phyloP scores from a whole-genome alignment of 1,140 invertebrate species.

The Lepidurus packardi region DNA sequence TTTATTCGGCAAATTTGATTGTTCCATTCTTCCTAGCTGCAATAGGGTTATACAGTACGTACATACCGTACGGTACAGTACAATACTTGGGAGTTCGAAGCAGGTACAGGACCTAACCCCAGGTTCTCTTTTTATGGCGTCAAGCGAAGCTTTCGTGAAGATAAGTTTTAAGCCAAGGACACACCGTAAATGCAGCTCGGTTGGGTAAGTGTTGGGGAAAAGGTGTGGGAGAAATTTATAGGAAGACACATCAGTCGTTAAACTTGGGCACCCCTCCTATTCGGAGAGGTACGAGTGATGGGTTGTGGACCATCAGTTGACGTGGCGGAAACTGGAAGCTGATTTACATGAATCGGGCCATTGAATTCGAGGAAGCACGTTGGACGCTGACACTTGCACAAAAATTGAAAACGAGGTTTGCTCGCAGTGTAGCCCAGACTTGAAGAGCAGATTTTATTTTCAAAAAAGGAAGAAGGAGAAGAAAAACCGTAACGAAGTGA shows the following conservation, averaged over 20 bases:
- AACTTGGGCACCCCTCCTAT: not conserved
- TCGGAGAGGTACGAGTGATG: not conserved
- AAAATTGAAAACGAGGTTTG: constrained; percentile 8
- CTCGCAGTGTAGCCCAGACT: not conserved
- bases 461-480: no score
- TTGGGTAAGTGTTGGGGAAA: not conserved
- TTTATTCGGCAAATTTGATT: no score
- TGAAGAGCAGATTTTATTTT: not conserved
- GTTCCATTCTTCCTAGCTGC: no score
- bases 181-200: no score
- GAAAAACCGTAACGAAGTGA: no score
- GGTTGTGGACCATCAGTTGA: constrained; percentile 17
- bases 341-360: constrained; percentile 21
- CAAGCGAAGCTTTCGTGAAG: no score
- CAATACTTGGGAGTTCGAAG: no score
- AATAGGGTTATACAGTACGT: no score
- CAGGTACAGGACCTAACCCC: no score
- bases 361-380: not conserved
- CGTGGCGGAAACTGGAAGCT: constrained; percentile 3
- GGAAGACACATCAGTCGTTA: not conserved
- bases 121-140: no score
- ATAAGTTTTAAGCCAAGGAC: no score
- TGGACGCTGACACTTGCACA: not conserved
- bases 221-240: not conserved
- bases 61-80: no score